Percentiles rank a stretch among this genome's conserved stretches.
Conservation (phyloP, 2,888 invertebrate species). For the Neoaliturus tenellus region DNA sequence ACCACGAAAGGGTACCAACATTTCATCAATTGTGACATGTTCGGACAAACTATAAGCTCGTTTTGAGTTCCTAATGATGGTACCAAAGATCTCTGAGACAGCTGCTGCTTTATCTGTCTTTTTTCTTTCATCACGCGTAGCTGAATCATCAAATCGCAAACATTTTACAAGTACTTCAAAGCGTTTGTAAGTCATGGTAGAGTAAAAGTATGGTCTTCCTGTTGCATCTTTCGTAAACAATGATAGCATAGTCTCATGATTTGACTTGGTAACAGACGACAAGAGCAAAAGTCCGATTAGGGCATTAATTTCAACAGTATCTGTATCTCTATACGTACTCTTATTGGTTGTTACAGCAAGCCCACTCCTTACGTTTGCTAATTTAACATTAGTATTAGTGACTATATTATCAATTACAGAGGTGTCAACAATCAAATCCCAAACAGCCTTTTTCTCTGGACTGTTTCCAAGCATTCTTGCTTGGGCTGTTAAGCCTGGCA, state of each 20-base stretch:
- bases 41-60: constrained; percentile 36
- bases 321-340: constrained; percentile 17
- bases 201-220: constrained; percentile 34
- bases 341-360: too few relatives aligned
- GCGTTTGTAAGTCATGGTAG: constrained; percentile 45
- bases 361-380: neutral
- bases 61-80: constrained; percentile 55
- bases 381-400: neutral
- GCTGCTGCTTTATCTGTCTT: constrained; percentile 55
- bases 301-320: constrained; percentile 42
- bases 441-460: too few relatives aligned
- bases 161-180: constrained; percentile 47
- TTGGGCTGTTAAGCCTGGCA: constrained; percentile 1
- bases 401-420: neutral
- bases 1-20: constrained; percentile 49
- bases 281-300: constrained; percentile 43
- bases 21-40: constrained; percentile 50
- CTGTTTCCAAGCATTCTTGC: constrained; percentile 1
- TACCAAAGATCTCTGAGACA: constrained; percentile 57
- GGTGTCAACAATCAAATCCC: too few relatives aligned
- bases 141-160: constrained; percentile 53
- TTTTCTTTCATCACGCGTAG: constrained; percentile 36
- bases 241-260: constrained; percentile 17
- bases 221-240: constrained; percentile 54
- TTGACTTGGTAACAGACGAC: neutral